Conservation (phyloP, 1,140 invertebrate species). For the Rhopalosiphum maidis region DNA sequence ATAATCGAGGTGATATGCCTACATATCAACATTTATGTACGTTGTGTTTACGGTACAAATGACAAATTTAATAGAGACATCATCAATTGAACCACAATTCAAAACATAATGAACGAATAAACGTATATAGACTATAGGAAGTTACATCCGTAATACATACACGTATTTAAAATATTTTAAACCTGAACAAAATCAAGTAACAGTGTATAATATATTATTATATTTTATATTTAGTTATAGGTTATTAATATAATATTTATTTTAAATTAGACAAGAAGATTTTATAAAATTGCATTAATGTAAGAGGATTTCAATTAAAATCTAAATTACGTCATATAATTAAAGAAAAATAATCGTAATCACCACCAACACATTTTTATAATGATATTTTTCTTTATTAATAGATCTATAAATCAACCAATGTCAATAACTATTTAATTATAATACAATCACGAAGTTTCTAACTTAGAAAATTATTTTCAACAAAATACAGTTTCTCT, state of each 20-base stretch:
- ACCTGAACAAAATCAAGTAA: background rate
- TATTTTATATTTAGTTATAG: too few relatives aligned
- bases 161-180: background rate
- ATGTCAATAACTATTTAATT: background rate
- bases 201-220: too few relatives aligned
- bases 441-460: background rate
- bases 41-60: background rate
- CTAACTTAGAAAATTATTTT: background rate
- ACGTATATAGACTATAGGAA: background rate
- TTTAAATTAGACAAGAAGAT: background rate
- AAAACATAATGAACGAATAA: background rate
- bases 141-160: background rate
- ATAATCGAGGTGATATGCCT: background rate
- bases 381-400: background rate
- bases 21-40: background rate
- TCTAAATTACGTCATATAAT: background rate
- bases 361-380: background rate
- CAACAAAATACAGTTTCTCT: background rate
- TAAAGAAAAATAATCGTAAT: background rate
- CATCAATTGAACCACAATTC: background rate
- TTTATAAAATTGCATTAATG: background rate
- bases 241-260: background rate
- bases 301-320: background rate
- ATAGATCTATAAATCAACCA: background rate
- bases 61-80: background rate